Base-by-base conservation (phyloP, 2,888 invertebrate genomes). In the Eumacrocentrus americanus region DNA sequence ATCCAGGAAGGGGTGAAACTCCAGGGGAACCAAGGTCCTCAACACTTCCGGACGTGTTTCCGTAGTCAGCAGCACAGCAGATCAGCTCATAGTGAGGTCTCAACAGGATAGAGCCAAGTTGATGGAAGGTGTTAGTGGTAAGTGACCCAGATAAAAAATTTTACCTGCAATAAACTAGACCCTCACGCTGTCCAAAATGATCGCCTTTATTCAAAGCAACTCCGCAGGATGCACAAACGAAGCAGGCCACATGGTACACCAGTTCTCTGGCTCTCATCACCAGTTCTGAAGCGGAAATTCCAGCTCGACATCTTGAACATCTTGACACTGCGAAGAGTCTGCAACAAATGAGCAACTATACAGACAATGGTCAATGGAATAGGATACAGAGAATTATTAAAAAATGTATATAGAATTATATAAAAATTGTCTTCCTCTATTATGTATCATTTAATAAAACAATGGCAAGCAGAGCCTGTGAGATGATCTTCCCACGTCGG, bases 181-280 rank as follows among this genome's bases (percentile, higher is more conserved):
- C 90, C 67, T 91, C 91, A 64, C 91, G 85, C 87, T 95, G 91
- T 25, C 95, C 95, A 80, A 95, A 96, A 71, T 92, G 91, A 76
- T 96, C 95, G 18, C 95, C 95, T 74, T 94, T 92, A 62, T 91
- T 89, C 64, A 96, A 85, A 53, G 90, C 87, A 37, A 88, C 86
- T 50, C 91, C 90, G 79, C 96, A 95, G 38, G 92, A 89, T 58
- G 88, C 87, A 80, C 95, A 95, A 34, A 91, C 90, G 84, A 96
- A 96, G 82, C 95, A 96, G 68, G 90, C 87, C 59, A 95, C 86
- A 80, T 96, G 95, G 82, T 91, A 96, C 61, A 95, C 92, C 73
- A 90, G 84, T 69, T 94, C 94, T 42, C 91, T 83, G 0, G 94
- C 95, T 62, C 94, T 83, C 95, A 95, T 95, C 74, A 95, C 94